Percentiles rank a stretch among this genome's conserved stretches.
Conservation (phyloP, 92 coral and sea anemone species). For the Epizoanthus ramosus region DNA sequence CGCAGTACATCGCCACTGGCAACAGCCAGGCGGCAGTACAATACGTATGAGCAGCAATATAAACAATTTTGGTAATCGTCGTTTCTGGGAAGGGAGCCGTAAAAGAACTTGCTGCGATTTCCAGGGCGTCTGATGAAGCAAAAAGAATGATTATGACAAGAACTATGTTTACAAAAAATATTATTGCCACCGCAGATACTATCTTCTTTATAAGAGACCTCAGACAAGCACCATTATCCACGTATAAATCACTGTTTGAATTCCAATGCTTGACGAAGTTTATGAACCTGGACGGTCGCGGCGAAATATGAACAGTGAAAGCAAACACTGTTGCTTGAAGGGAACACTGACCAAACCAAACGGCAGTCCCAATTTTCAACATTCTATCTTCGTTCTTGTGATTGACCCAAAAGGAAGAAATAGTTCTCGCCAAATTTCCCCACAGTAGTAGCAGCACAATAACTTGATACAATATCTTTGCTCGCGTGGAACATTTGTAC, state of each 20-base stretch:
- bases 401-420: conserved; percentile 46
- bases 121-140: conserved; percentile 24
- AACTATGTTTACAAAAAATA: conserved; percentile 36
- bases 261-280: conserved; percentile 49
- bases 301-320: conserved; percentile 29
- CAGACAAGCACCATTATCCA: no score
- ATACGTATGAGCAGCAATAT: neutral
- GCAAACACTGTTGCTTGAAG: conserved; percentile 48
- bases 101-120: conserved; percentile 12
- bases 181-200: no score
- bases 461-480: conserved; percentile 39
- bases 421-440: conserved; percentile 26
- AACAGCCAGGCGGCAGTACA: conserved; percentile 52
- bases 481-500: no score
- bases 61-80: neutral
- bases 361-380: neutral
- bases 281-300: conserved; percentile 40
- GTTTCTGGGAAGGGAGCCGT: conserved; percentile 37
- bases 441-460: conserved; percentile 41
- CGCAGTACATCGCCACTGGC: conserved; percentile 48
- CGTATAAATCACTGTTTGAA: conserved; percentile 42
- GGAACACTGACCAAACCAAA: conserved; percentile 49
- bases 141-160: conserved; percentile 39
- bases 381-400: neutral
- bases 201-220: no score